These are phyloP conservation scores for Bufo gargarizans DNA, from an alignment of 2,113 vertebrate species.

Conservation along the genomic window DNA sequence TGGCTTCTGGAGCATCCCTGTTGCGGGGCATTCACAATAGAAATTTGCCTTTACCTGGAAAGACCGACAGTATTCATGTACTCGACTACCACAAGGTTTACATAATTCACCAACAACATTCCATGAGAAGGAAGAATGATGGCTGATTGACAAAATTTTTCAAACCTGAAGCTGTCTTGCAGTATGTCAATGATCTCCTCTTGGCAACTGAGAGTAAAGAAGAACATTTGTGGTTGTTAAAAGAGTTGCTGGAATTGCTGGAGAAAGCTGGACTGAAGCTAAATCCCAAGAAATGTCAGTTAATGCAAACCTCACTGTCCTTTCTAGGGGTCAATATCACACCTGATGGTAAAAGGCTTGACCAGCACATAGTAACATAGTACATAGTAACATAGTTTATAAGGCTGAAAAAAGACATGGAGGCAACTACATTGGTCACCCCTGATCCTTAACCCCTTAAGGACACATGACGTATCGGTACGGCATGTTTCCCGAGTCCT, in stretches of 20 bases:
- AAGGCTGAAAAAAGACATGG: background rate
- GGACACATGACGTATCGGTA: too few species aligned
- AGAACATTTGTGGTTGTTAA: background rate
- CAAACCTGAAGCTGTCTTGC: background rate
- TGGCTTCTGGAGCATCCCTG: background rate
- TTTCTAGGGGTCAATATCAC: background rate
- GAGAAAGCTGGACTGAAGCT: too few species aligned
- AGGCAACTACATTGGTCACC: too few species aligned
- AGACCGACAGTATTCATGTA: too few species aligned
- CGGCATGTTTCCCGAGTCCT: too few species aligned
- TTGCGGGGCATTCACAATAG: background rate
- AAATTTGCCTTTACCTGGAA: too few species aligned
- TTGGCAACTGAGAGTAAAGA: background rate
- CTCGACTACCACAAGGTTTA: background rate
- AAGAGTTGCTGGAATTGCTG: background rate
- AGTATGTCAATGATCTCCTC: background rate
- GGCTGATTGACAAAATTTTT: background rate
- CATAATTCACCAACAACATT: background rate
- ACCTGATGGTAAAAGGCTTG: background rate
- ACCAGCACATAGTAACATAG: background rate
- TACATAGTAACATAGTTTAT: too few species aligned
- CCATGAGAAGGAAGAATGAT: background rate
- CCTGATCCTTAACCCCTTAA: too few species aligned
- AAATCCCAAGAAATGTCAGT: too few species aligned
- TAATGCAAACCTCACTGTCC: too few species aligned